Evolutionary conservation across 2,888 invertebrate species (phyloP), one percentile per base, ranked within the genome.

Genomic region (Empis livida): DNA sequence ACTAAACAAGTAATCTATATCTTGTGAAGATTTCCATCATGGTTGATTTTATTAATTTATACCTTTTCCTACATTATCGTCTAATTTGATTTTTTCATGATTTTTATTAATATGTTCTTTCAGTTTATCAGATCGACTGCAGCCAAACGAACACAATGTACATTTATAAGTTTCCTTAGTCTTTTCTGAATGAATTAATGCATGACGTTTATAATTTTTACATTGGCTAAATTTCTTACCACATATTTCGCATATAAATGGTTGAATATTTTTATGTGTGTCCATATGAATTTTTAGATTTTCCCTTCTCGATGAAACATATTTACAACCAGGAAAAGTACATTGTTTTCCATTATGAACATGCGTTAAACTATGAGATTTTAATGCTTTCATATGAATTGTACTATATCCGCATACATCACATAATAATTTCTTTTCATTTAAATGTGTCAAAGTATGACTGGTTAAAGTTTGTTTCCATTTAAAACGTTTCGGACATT

Each of bases 321-420:
- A 69, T 10, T 61, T 61, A 52, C 76, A 76, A 2, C 68, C 73
- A 2, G 66, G 59, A 46, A 67, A 61, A 0, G 70, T 62, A 55
- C 76, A 76, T 43, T 68, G 68, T 51, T 72, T 74, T 27, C 69
- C 64, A 39, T 72, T 68, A 0, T 74, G 75, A 0, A 73, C 71
- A 53, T 76, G 76, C 15, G 70, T 63, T 0, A 73, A 58, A 45
- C 70, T 68, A 53, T 76, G 76, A 0, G 74, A 72, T 52, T 73
- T 73, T 6, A 76, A 61, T 10, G 74, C 72, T 53, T 71, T 72
- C 59, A 73, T 71, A 51, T 76, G 74, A 0, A 73, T 73, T 1
- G 76, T 75, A 38, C 74, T 72, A 52, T 73, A 76, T 1, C 76
- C 76, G 54, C 76, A 77, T 23, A 74, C 68, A 57, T 75, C 75